Conservation (phyloP, 2,113 vertebrate species). For the Rhinolophus ferrumequinum region DNA sequence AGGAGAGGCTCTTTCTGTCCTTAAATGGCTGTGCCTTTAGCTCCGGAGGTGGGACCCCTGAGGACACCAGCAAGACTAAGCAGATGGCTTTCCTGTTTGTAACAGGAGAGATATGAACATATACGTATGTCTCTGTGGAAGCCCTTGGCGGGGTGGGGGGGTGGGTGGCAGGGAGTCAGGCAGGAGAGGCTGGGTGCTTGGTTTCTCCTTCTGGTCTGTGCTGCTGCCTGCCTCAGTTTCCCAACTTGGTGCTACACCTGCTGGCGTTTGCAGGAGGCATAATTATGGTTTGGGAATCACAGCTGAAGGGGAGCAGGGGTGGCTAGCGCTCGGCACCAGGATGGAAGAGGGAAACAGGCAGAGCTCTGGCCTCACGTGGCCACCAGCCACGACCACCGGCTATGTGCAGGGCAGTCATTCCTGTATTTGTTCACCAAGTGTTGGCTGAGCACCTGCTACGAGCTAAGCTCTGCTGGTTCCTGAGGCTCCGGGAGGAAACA, state of each 20-base stretch:
- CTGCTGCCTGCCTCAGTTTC: slow-evolving; percentile 41
- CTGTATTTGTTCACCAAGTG: neutral
- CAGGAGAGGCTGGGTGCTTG: neutral
- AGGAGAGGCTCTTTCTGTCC: neutral
- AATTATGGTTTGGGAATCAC: neutral
- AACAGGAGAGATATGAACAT: rapidly evolving
- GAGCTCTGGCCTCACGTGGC: rapidly evolving
- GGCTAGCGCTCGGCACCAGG: neutral
- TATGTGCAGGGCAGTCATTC: rapidly evolving
- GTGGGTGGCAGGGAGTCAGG: too few relatives aligned
- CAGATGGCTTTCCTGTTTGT: neutral
- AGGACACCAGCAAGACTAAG: neutral
- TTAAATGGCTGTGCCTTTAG: neutral
- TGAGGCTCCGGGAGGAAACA: neutral
- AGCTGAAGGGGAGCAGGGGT: neutral
- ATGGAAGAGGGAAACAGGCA: neutral
- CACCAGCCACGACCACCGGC: rapidly evolving
- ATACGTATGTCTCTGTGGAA: neutral
- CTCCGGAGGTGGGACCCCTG: slow-evolving; percentile 16
- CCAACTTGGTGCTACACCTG: rapidly evolving
- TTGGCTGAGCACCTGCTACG: rapidly evolving
- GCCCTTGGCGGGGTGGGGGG: neutral
- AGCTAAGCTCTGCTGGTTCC: neutral
- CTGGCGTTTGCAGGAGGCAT: neutral
- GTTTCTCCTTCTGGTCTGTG: neutral